Base-by-base conservation (phyloP, 2,888 invertebrate genomes). In the Maniola hyperantus region DNA sequence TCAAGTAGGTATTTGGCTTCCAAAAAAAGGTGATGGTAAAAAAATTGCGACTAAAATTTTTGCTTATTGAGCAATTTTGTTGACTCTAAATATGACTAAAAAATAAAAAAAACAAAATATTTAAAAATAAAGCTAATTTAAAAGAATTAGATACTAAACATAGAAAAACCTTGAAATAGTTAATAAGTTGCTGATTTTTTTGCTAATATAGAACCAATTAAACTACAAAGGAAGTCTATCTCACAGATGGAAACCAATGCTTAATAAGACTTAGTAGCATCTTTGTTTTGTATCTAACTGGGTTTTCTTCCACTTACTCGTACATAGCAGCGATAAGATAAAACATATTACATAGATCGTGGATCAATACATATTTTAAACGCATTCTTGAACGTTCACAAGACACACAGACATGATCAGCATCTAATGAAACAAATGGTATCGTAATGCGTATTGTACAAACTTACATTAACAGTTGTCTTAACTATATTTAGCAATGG, bases 401-500 rank as follows among this genome's bases (percentile, higher is more conserved):
- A 20, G 10, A 8, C 50, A 13, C 18, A 34, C 13, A 36, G 39
- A 54, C 58, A 57, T 62, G 61, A 64, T 60, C 57, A 59, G 48
- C 42, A 11, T 58, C 20, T 55, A 58, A 67, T 65, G 61, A 69
- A 69, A 69, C 46, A 15, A 66, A 69, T n/a, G n/a, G 26, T 65
- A 68, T 64, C 60, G 64, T 57, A 69, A 70, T 42, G 51, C 48
- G n/a, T 58, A 54, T 54, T 59, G 65, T 67, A 59, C 67, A 65
- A n/a, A n/a, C n/a, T n/a, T n/a, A n/a, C 62, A 67, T 67, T 69
- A 65, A 69, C 61, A 70, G 34, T 57, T 15, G 33, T 64, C 51
- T 67, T 50, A 60, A 61, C 26, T 57, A 39, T 34, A 62, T 67
- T 69, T 65, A 55, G 62, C 55, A 67, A 67, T 33, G 44, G 18